These are phyloP conservation scores for Apostichopus californicus DNA, from an alignment of 35 echinoderm and acorn worm genomes.

Conservation along the genomic window DNA sequence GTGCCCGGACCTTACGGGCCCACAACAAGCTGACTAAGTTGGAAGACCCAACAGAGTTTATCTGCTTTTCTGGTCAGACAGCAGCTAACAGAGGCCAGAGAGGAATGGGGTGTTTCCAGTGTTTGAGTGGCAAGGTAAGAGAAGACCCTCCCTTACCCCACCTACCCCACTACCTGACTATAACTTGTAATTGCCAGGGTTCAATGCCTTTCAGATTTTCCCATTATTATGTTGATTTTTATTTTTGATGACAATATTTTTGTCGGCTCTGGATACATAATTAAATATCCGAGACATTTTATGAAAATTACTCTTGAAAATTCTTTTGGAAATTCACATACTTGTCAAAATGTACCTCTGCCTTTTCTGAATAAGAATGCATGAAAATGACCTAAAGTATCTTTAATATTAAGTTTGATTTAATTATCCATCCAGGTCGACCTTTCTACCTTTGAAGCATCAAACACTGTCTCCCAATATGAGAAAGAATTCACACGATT, in stretches of 20 bases:
- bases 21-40: conserved; percentile 77
- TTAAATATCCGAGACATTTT: too few species aligned
- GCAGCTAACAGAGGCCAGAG: conserved; percentile 70
- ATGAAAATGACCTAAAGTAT: background rate
- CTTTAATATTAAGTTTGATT: background rate
- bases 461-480: conserved; percentile 77
- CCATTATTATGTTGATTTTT: too few species aligned
- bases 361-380: too few species aligned
- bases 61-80: conserved; percentile 68
- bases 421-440: conserved; percentile 68
- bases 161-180: too few species aligned
- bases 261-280: too few species aligned
- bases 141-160: too few species aligned
- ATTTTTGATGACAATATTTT: too few species aligned
- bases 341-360: too few species aligned
- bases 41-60: conserved; percentile 59
- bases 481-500: conserved; percentile 80
- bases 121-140: conserved; percentile 94
- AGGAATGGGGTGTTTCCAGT: conserved; percentile 89
- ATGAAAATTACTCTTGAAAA: background rate
- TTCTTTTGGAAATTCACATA: too few species aligned
- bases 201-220: too few species aligned
- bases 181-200: too few species aligned
- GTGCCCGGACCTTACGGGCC: conserved; percentile 78
- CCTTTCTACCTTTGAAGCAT: conserved; percentile 87